A percentile compares a stretch with the other conserved stretches of the same genome.
Conservation (phyloP, 1,140 invertebrate genomes). For the Diuraphis noxia region DNA sequence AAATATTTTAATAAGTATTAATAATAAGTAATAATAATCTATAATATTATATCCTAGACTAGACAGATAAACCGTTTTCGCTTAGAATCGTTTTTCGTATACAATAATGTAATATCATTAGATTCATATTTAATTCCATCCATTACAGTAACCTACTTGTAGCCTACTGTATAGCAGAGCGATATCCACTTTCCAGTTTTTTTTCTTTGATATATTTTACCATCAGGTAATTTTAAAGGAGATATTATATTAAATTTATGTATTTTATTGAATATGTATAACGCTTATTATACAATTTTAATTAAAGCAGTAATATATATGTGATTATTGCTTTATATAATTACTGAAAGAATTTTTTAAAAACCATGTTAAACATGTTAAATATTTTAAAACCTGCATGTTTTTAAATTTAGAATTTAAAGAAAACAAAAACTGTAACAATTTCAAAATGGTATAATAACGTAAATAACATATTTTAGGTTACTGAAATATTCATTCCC, state of each 20-base stretch:
- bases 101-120: too few species aligned
- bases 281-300: background rate
- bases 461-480: background rate
- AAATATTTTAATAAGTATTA: too few species aligned
- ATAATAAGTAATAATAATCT: too few species aligned
- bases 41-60: too few species aligned
- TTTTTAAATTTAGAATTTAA: background rate
- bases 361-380: background rate
- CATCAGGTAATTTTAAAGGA: background rate
- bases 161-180: too few species aligned
- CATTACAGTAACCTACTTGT: too few species aligned
- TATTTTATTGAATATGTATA: background rate
- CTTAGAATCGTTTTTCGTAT: too few species aligned
- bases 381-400: background rate
- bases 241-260: background rate
- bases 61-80: too few species aligned
- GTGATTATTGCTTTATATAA: background rate
- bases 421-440: background rate
- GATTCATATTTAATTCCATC: too few species aligned
- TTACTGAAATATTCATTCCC: background rate
- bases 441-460: background rate
- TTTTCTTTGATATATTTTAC: too few species aligned
- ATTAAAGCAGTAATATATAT: background rate
- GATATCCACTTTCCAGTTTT: too few species aligned
- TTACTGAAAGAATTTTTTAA: background rate